Evolutionary conservation across 2,888 invertebrate species (phyloP).

Genomic region (Phasia obesa): DNA sequence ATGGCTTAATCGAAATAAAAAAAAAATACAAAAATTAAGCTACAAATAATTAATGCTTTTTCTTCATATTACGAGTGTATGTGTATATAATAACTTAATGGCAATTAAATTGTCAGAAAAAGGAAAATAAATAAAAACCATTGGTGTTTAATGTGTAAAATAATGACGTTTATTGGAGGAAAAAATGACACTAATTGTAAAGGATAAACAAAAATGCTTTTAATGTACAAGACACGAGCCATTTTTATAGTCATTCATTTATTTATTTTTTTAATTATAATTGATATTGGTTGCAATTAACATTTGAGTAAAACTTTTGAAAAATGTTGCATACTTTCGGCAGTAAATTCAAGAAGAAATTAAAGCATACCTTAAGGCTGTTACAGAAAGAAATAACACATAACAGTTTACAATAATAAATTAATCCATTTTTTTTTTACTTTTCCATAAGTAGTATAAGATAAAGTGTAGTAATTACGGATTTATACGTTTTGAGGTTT

Average conservation of each 20-base stretch:
- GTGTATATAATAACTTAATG: constrained; percentile 18
- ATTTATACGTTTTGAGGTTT: too few species aligned
- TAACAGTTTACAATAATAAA: too few species aligned
- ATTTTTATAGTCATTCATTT: too few species aligned
- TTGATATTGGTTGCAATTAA: neutral
- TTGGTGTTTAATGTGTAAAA: constrained; percentile 3
- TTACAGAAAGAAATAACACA: too few species aligned
- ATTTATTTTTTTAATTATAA: neutral
- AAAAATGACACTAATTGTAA: neutral
- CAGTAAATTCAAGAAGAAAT: neutral
- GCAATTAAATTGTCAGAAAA: constrained; percentile 27
- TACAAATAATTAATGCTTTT: constrained; percentile 35
- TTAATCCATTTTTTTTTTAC: too few species aligned
- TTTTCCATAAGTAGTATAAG: too few species aligned
- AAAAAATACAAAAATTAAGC: constrained; percentile 17
- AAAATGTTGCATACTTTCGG: constrained; percentile 4
- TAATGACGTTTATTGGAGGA: constrained; percentile 10
- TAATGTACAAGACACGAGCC: too few species aligned
- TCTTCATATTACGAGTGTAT: neutral
- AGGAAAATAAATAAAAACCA: neutral
- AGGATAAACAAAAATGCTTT: too few species aligned
- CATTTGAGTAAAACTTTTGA: neutral
- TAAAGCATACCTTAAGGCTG: too few species aligned
- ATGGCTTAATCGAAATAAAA: constrained; percentile 36
- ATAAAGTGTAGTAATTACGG: too few species aligned